These are phyloP conservation scores for Apomyelois bistriatella DNA, from an alignment of 2,888 invertebrate species.

Conservation along the genomic window DNA sequence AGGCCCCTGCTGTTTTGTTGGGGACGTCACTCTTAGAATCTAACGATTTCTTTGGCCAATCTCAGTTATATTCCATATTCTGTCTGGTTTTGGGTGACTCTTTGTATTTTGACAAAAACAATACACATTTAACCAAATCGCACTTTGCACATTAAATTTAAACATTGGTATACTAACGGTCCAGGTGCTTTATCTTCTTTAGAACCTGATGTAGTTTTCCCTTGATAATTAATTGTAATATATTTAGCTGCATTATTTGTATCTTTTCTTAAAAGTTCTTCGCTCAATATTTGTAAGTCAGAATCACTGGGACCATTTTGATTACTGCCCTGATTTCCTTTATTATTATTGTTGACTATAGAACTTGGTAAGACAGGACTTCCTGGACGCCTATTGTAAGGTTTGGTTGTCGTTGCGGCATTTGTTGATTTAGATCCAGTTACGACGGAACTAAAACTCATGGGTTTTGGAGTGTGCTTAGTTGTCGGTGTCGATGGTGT, in stretches of 20 bases:
- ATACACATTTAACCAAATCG: background rate
- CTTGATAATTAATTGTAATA: slow-evolving; percentile 87
- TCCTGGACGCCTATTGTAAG: slow-evolving; percentile 30
- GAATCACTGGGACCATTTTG: slow-evolving; percentile 70
- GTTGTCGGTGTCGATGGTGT: slow-evolving; percentile 28
- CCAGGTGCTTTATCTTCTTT: slow-evolving; percentile 85
- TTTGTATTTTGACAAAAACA: no score
- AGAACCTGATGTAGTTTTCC: slow-evolving; percentile 85
- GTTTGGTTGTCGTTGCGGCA: slow-evolving; percentile 21
- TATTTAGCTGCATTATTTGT: slow-evolving; percentile 85
- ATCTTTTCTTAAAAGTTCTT: slow-evolving; percentile 86
- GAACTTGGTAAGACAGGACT: slow-evolving; percentile 63
- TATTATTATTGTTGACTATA: slow-evolving; percentile 52
- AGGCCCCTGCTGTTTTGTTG: no score
- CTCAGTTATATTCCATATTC: no score
- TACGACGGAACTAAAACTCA: slow-evolving; percentile 55
- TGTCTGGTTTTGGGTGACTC: no score
- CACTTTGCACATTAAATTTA: background rate
- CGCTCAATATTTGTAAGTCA: slow-evolving; percentile 84
- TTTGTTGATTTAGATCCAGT: slow-evolving; percentile 45
- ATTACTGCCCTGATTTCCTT: slow-evolving; percentile 37
- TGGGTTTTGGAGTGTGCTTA: slow-evolving; percentile 41
- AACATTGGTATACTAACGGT: slow-evolving; percentile 80
- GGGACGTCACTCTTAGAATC: no score
- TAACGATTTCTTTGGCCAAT: no score